These are phyloP conservation scores for Theocolax elegans DNA, from an alignment of 1,140 invertebrate species.

Conservation along the genomic window DNA sequence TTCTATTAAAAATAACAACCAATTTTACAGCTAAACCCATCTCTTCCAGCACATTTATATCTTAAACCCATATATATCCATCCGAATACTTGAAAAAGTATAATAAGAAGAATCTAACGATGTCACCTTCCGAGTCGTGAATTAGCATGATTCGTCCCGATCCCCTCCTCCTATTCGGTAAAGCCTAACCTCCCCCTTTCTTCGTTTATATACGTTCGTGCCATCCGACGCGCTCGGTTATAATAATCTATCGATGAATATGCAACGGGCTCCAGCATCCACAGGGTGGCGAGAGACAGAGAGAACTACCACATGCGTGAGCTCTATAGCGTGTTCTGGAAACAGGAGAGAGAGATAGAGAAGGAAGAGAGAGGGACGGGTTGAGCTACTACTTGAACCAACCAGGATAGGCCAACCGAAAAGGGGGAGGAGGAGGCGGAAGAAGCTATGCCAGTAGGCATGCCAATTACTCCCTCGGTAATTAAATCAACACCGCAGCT, in stretches of 20 bases:
- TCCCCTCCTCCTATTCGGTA: neutral
- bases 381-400: neutral
- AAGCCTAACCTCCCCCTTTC: neutral
- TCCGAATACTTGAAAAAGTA: neutral
- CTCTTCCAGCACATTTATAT: neutral
- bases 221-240: conserved; percentile 19
- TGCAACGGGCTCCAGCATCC: conserved; percentile 49
- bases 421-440: conserved; percentile 35
- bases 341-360: neutral
- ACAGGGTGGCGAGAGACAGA: neutral
- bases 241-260: conserved; percentile 56
- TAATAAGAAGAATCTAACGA: neutral
- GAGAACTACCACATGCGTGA: neutral
- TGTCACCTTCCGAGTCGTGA: conserved; percentile 9
- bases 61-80: neutral
- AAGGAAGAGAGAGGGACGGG: neutral
- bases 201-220: neutral
- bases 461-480: conserved; percentile 61
- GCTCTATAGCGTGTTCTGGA: too few species aligned
- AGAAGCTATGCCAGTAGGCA: conserved; percentile 48
- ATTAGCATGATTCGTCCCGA: conserved; percentile 11
- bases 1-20: too few species aligned
- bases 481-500: conserved; percentile 63
- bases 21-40: too few species aligned
- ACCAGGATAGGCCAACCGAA: neutral